A percentile compares a stretch with the other conserved stretches of the same genome.
These are phyloP conservation scores for Zaprionus obscuricornis DNA, from an alignment of 2,888 invertebrate genomes.

Conservation along the genomic window DNA sequence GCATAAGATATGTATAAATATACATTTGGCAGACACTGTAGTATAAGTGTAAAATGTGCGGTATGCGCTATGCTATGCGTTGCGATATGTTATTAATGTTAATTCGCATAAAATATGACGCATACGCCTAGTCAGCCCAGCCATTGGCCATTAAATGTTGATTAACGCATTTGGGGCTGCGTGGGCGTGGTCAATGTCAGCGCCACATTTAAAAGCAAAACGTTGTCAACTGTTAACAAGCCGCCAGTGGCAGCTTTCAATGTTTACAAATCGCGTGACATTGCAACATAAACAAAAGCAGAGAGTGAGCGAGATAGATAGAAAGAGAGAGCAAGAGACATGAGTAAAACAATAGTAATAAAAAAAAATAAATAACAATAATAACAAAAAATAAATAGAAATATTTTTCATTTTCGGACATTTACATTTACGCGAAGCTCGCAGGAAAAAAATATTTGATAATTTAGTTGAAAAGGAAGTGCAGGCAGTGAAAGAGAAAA, in stretches of 20 bases:
- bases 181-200: slow-evolving; percentile 8
- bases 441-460: slow-evolving; percentile 27
- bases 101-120: slow-evolving; percentile 62
- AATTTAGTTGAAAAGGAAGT: slow-evolving; percentile 39
- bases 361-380: slow-evolving; percentile 47
- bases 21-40: slow-evolving; percentile 9
- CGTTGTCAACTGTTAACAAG: slow-evolving; percentile 62
- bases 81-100: slow-evolving; percentile 65
- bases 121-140: slow-evolving; percentile 40
- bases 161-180: slow-evolving; percentile 44
- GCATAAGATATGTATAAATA: slow-evolving; percentile 23
- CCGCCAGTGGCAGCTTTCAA: slow-evolving; percentile 35
- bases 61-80: too few species aligned
- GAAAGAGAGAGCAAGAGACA: slow-evolving; percentile 4
- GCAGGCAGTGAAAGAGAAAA: too few species aligned
- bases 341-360: slow-evolving; percentile 26
- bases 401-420: too few species aligned
- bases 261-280: slow-evolving; percentile 67
- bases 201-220: slow-evolving; percentile 61
- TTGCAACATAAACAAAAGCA: slow-evolving; percentile 62
- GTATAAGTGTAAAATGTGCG: too few species aligned
- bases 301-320: slow-evolving; percentile 21
- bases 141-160: slow-evolving; percentile 52
- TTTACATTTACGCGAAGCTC: too few species aligned
- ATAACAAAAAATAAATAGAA: too few species aligned